A percentile compares a stretch with the other conserved stretches of the same genome.
Evolutionary conservation across 23 tunicate species (phyloP).

Genomic region (Phallusia fumigata): DNA sequence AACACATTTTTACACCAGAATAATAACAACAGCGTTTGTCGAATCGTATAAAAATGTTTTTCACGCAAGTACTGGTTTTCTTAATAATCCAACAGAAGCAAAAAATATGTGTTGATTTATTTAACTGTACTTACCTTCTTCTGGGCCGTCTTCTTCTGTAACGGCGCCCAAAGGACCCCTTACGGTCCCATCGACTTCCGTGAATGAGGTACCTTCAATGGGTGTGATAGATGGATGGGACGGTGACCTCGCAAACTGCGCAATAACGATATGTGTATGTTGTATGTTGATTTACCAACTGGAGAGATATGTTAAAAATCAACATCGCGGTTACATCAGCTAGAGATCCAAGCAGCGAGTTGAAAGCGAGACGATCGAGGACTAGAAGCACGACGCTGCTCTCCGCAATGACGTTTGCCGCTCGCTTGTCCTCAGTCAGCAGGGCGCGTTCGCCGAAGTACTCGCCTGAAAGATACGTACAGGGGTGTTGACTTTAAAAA

Average conservation of each 20-base stretch:
- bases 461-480: constrained; percentile 36
- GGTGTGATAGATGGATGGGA: constrained; percentile 6
- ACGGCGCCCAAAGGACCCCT: neutral
- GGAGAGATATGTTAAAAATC: no score
- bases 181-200: neutral
- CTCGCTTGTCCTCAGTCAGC: constrained; percentile 79
- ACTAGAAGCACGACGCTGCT: constrained; percentile 52
- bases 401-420: constrained; percentile 85
- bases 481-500: no score
- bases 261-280: neutral
- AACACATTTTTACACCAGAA: no score
- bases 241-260: neutral
- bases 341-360: constrained; percentile 64
- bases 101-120: no score
- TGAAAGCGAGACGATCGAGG: constrained; percentile 89
- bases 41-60: no score
- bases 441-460: constrained; percentile 95
- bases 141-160: constrained; percentile 23
- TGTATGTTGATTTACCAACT: no score
- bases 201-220: neutral
- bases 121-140: neutral
- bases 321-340: constrained; percentile 40
- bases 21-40: no score
- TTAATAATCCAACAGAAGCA: no score
- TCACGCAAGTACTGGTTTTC: no score